These are phyloP conservation scores for Criorhina ranunculi DNA, from an alignment of 2,888 invertebrate species.

Conservation along the genomic window DNA sequence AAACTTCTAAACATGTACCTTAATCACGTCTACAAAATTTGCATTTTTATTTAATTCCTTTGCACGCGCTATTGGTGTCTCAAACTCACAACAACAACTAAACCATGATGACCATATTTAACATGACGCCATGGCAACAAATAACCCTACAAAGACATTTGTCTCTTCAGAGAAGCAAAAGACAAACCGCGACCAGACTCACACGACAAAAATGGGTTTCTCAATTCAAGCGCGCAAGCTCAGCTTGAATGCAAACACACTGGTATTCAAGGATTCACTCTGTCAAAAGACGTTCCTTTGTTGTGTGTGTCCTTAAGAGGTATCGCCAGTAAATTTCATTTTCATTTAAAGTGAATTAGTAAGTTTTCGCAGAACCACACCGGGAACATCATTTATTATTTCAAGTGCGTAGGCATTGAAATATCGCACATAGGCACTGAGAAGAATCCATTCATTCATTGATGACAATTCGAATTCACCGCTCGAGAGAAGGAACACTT, in stretches of 20 bases:
- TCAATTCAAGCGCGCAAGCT: slow-evolving; percentile 4
- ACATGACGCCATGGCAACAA: slow-evolving; percentile 41
- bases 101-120: slow-evolving; percentile 32
- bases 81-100: slow-evolving; percentile 16
- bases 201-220: slow-evolving; percentile 46
- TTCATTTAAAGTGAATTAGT: slow-evolving; percentile 64
- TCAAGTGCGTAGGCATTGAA: slow-evolving; percentile 74
- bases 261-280: slow-evolving; percentile 59
- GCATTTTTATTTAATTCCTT: slow-evolving; percentile 24
- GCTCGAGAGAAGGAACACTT: slow-evolving; percentile 48
- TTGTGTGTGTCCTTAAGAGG: slow-evolving; percentile 50
- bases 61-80: slow-evolving; percentile 27
- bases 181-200: slow-evolving; percentile 38
- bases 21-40: slow-evolving; percentile 1
- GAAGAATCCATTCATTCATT: slow-evolving; percentile 69
- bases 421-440: slow-evolving; percentile 60
- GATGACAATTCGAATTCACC: slow-evolving; percentile 73
- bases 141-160: slow-evolving; percentile 23
- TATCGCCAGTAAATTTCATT: slow-evolving; percentile 56
- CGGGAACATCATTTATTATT: slow-evolving; percentile 68
- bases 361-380: slow-evolving; percentile 56
- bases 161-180: slow-evolving; percentile 11
- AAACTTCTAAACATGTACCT: too few species aligned
- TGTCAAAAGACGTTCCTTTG: slow-evolving; percentile 53
- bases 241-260: slow-evolving; percentile 28